phyloP scores from a whole-genome alignment of 2,888 invertebrate species.

The Nysson spinosus region DNA sequence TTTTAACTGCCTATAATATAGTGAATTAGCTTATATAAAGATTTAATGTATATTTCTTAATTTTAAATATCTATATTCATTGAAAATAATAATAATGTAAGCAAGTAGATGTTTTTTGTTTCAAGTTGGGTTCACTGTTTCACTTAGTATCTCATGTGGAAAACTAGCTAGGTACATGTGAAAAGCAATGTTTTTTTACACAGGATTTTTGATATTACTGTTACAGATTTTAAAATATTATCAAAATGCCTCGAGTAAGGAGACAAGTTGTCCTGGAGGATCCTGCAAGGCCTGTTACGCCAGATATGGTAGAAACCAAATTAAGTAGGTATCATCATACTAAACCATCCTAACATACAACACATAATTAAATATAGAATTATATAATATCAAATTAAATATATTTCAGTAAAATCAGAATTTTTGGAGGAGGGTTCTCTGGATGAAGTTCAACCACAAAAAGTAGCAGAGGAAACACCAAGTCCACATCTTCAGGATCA shows the following conservation, averaged over 20 bases:
- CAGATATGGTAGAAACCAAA: conserved; percentile 75
- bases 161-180: not conserved
- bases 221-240: conserved; percentile 39
- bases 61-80: too few relatives aligned
- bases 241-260: conserved; percentile 75
- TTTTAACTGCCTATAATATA: too few relatives aligned
- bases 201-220: conserved; percentile 5
- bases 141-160: too few relatives aligned
- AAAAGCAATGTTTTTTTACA: not conserved
- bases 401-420: conserved; percentile 70
- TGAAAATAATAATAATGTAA: too few relatives aligned
- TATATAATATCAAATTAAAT: not conserved
- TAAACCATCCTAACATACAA: not conserved
- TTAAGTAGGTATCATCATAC: conserved; percentile 64
- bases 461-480: conserved; percentile 78
- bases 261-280: conserved; percentile 76
- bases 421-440: conserved; percentile 73
- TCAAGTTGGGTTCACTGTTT: too few relatives aligned
- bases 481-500: conserved; percentile 91
- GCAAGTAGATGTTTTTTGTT: too few relatives aligned
- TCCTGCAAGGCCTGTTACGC: conserved; percentile 75
- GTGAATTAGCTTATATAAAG: too few relatives aligned
- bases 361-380: not conserved
- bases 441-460: conserved; percentile 73
- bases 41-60: too few relatives aligned